phyloP scores from a whole-genome alignment of 1,140 invertebrate species.

The Penaeus chinensis region DNA sequence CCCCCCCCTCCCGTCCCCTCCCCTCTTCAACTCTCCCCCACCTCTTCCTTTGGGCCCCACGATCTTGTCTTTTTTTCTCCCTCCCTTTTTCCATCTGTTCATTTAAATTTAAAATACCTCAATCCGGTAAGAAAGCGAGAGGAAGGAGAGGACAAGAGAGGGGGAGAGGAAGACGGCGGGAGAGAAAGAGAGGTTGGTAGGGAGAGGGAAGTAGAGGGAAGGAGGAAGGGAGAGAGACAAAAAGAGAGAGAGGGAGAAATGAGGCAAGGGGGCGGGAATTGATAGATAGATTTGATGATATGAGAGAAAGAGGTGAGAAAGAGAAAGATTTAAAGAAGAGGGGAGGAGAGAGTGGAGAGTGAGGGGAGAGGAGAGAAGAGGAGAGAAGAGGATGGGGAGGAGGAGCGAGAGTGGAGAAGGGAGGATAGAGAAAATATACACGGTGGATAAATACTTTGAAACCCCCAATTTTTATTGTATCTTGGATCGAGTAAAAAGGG shows the following conservation, averaged over 20 bases:
- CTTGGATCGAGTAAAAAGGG: not conserved
- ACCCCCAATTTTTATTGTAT: not conserved
- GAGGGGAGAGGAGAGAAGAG: not conserved
- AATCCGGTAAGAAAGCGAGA: too few relatives aligned
- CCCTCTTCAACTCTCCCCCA: too few relatives aligned
- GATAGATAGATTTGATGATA: constrained; percentile 5
- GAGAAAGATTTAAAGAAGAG: not conserved
- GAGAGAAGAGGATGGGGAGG: constrained; percentile 9
- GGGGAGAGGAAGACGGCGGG: not conserved
- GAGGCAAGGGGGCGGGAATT: not conserved
- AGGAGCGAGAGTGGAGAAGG: constrained; percentile 9
- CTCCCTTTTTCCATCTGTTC: too few relatives aligned
- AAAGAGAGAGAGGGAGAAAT: not conserved
- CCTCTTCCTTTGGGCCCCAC: too few relatives aligned
- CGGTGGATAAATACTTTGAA: too few relatives aligned
- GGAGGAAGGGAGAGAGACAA: not conserved
- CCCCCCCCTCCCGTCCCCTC: too few relatives aligned
- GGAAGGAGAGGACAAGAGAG: not conserved
- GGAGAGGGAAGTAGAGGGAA: not conserved
- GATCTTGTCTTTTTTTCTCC: too few relatives aligned
- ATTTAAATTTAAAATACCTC: too few relatives aligned
- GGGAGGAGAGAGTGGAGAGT: not conserved
- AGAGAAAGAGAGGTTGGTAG: not conserved
- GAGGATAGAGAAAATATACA: not conserved
- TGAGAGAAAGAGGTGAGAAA: not conserved